Base-by-base conservation (phyloP, 2,888 invertebrate species). In the Pyralis farinalis region DNA sequence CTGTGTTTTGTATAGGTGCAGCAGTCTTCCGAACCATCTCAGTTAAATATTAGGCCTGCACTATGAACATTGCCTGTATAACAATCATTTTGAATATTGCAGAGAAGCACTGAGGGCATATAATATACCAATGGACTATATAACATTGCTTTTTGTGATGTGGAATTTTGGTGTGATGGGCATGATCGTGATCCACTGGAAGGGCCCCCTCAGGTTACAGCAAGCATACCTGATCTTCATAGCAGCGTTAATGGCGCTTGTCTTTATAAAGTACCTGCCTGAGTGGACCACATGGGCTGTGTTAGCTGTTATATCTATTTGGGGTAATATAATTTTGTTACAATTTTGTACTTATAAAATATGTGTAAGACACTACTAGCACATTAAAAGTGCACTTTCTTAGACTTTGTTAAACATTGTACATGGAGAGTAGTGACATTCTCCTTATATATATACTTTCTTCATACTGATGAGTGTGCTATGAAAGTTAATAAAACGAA, bases 251-350 rank as follows among this genome's bases (percentile, higher is more conserved):
- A 98, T 99, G 98, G 99, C 99, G 0, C 91, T 99, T 12, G 96
- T 98, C 22, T 99, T 99, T 72, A 99, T 99, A 55, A 99, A 99
- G 87, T 98, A 98, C 82, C 89, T 99, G 40, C 99, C 99, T 0
- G 98, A 99, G 73, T 99, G 99, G 98, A 99, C 99, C 1, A 96
- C 97, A 0, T 99, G 99, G 99, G 95, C 96, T 22, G 97, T 99
- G 3, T 91, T 99, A 3, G 98, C 94, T 49, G 97, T 97, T 30
- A 98, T 99, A 68, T 98, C 99, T 27, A 92, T 99, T 64, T 99
- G 99, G 99, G 99, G 97, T 97, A 58, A 58, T n/a, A n/a, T n/a
- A n/a, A n/a, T n/a, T n/a, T n/a, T n/a, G n/a, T n/a, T n/a, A n/a
- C n/a, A n/a, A n/a, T n/a, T n/a, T n/a, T n/a, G n/a, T n/a, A n/a